Percentiles rank a stretch among this genome's conserved stretches.
Evolutionary conservation across 1,140 invertebrate genomes (phyloP).

Genomic region (Dermatophagoides farinae): DNA sequence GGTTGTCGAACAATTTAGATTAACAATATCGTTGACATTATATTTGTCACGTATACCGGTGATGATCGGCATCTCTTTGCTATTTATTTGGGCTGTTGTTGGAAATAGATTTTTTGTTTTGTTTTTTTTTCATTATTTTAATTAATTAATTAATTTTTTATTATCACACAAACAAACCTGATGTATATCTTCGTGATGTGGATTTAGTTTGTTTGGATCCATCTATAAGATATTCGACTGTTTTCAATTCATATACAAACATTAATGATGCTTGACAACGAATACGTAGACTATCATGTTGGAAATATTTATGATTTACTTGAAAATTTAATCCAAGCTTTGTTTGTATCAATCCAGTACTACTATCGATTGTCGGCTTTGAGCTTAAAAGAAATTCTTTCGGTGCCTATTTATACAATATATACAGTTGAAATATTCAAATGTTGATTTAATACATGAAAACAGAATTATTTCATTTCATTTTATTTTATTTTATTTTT

Average conservation of each 20-base stretch:
- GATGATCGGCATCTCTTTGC: slow-evolving; percentile 48
- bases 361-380: background rate
- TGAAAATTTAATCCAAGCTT: slow-evolving; percentile 7
- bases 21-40: slow-evolving; percentile 52
- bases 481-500: background rate
- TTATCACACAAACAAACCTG: background rate
- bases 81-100: slow-evolving; percentile 1
- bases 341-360: background rate
- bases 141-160: background rate
- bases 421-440: background rate
- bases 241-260: slow-evolving; percentile 6
- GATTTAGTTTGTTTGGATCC: background rate
- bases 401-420: background rate
- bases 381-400: background rate
- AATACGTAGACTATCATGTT: background rate
- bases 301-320: background rate
- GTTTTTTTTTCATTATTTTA: too few species aligned
- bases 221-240: slow-evolving; percentile 2
- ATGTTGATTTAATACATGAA: background rate
- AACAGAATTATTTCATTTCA: background rate
- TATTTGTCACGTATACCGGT: slow-evolving; percentile 52
- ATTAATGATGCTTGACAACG: background rate
- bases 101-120: too few species aligned
- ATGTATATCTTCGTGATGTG: background rate
- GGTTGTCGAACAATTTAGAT: slow-evolving; percentile 45